Conservation (phyloP, 2,113 vertebrate genomes). For the Craseonycteris thonglongyai region DNA sequence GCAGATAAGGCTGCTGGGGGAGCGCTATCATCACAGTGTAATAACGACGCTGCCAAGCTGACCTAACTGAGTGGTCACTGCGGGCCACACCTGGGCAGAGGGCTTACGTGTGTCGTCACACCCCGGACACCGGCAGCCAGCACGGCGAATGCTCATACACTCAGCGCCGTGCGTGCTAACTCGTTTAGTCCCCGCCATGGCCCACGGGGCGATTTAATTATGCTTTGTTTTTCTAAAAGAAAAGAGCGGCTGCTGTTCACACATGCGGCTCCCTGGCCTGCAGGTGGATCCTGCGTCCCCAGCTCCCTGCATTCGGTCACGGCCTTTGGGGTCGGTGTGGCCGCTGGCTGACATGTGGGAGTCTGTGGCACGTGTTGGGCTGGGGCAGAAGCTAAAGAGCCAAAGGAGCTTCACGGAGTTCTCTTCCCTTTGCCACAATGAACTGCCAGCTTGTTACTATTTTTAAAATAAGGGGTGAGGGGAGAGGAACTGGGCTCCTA, state of each 20-base stretch:
- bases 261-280: fast-evolving
- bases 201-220: not conserved
- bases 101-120: fast-evolving
- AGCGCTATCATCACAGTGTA: not conserved
- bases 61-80: fast-evolving
- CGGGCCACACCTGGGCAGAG: not conserved
- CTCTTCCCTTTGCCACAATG: fast-evolving
- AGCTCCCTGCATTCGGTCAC: fast-evolving
- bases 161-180: fast-evolving
- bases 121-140: not conserved
- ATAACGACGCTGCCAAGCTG: fast-evolving
- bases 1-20: not conserved
- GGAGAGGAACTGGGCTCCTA: not conserved
- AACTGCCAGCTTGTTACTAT: not conserved
- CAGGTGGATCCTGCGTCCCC: not conserved
- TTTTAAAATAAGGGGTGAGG: not conserved
- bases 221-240: not conserved
- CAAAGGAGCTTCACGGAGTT: fast-evolving
- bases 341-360: not conserved
- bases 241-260: not conserved
- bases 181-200: not conserved
- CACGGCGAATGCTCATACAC: fast-evolving
- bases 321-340: fast-evolving
- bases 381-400: not conserved
- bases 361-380: fast-evolving